These are phyloP conservation scores for Hemicordylus capensis DNA, from an alignment of 2,113 vertebrate genomes.

Conservation along the genomic window DNA sequence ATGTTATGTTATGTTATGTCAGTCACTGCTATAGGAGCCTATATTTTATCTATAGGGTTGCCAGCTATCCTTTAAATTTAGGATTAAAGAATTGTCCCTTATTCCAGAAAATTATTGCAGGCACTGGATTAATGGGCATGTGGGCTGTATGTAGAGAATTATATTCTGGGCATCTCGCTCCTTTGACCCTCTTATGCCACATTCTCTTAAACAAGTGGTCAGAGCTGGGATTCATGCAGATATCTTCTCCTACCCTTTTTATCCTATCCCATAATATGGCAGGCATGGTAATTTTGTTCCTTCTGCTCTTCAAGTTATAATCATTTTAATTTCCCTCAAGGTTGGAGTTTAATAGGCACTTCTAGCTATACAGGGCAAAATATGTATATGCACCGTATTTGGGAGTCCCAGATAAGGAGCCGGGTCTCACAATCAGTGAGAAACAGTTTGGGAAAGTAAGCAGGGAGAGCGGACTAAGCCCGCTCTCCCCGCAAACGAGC, in stretches of 20 bases:
- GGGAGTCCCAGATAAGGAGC: background rate
- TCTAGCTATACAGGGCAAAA: background rate
- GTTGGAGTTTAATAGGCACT: background rate
- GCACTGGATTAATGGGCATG: background rate
- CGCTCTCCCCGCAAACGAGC: too few relatives aligned
- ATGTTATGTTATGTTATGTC: background rate
- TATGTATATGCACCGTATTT: background rate
- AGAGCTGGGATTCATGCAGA: background rate
- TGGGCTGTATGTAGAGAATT: background rate
- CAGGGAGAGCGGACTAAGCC: too few relatives aligned
- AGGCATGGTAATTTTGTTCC: background rate
- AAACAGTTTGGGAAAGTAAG: too few relatives aligned
- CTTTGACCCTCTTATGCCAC: background rate
- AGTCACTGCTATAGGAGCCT: too few relatives aligned
- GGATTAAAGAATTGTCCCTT: background rate
- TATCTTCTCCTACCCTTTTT: background rate
- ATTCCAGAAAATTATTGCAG: background rate
- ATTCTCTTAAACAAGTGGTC: background rate
- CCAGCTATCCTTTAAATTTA: background rate
- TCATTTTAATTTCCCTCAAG: background rate
- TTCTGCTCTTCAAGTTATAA: background rate
- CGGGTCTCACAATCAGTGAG: too few relatives aligned
- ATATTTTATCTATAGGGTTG: background rate
- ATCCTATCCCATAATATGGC: background rate
- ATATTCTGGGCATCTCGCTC: background rate